Evolutionary conservation across 2,113 vertebrate genomes (phyloP).

Genomic region (Vimba vimba): DNA sequence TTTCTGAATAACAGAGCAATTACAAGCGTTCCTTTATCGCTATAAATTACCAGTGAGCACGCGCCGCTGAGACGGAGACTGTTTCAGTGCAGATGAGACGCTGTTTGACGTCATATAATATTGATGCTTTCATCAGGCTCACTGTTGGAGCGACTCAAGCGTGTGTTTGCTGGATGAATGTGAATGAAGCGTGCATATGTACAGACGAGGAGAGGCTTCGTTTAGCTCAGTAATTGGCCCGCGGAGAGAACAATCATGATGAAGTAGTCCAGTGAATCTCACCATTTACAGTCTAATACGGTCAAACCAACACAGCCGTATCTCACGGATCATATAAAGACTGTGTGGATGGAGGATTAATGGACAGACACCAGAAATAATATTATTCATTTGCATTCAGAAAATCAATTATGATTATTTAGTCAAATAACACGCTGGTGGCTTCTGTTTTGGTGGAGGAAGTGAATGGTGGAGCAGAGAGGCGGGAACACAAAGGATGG

Average conservation of each 20-base stretch:
- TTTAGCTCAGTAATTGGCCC: conserved; percentile 69
- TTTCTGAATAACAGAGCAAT: conserved; percentile 43
- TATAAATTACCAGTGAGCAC: neutral
- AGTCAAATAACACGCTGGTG: neutral
- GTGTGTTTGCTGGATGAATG: conserved; percentile 61
- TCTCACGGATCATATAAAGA: too few species aligned
- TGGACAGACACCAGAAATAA: too few species aligned
- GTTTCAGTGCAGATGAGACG: too few species aligned
- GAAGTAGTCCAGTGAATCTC: conserved; percentile 48
- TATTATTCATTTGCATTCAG: too few species aligned
- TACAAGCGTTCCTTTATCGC: conserved; percentile 5
- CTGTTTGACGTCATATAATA: conserved; percentile 2
- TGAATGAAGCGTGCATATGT: conserved; percentile 38
- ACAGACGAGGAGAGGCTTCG: conserved; percentile 68
- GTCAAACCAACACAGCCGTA: neutral
- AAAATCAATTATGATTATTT: too few species aligned
- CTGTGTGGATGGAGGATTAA: too few species aligned
- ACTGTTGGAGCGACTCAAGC: neutral
- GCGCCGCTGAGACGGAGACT: too few species aligned
- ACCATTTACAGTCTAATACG: neutral
- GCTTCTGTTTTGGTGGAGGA: conserved; percentile 45
- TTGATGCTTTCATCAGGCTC: neutral
- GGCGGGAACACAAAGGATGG: conserved; percentile 72
- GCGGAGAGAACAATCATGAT: neutral
- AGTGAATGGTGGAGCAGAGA: conserved; percentile 38